Conservation (phyloP, 1,140 invertebrate genomes). For the Elysia chlorotica region DNA sequence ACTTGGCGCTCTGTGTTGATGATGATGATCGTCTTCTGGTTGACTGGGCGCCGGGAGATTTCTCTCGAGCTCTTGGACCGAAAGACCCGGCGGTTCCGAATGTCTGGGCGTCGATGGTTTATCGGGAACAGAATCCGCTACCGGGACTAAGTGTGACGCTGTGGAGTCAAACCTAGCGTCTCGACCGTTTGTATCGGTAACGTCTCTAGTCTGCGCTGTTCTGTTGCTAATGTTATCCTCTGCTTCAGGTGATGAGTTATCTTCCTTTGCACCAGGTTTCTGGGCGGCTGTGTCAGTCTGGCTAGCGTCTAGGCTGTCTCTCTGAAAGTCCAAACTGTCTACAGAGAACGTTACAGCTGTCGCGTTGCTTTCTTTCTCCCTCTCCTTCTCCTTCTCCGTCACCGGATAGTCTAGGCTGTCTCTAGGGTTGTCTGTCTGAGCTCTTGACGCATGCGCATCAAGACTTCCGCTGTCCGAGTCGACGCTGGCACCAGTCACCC, state of each 20-base stretch:
- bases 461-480: neutral
- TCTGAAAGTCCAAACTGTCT: slow-evolving; percentile 16
- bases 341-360: no score
- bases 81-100: neutral
- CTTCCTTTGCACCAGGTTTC: neutral
- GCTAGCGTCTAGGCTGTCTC: slow-evolving; percentile 17
- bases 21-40: neutral
- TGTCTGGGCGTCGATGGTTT: neutral
- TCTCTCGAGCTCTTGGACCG: neutral
- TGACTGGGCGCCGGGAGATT: neutral
- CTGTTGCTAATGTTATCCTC: neutral
- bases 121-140: neutral
- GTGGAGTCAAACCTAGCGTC: neutral
- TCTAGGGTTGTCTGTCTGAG: no score
- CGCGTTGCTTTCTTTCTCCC: no score
- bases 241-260: neutral
- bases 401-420: neutral
- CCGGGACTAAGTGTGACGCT: neutral
- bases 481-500: no score
- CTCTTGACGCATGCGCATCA: neutral
- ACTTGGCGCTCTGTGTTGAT: neutral
- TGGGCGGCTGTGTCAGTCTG: neutral
- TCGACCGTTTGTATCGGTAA: neutral
- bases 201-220: neutral
- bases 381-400: neutral